phyloP scores from a whole-genome alignment of 2,888 invertebrate species.

The Erannis defoliaria region DNA sequence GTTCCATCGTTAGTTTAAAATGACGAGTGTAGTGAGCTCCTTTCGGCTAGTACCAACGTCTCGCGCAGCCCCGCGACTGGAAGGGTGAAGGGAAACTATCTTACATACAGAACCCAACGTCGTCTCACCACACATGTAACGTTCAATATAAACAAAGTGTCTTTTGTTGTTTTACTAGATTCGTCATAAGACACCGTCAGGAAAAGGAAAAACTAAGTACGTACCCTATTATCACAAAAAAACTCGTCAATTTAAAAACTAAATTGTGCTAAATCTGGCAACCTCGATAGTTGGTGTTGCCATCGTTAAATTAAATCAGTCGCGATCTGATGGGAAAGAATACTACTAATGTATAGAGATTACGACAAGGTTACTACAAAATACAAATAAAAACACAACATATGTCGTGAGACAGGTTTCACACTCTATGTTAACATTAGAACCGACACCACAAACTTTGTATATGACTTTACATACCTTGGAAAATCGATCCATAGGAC shows the following conservation, averaged over 20 bases:
- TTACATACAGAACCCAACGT: constrained; percentile 74
- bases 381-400: constrained; percentile 74
- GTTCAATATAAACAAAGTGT: constrained; percentile 67
- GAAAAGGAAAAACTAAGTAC: constrained; percentile 66
- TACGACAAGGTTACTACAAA: constrained; percentile 58
- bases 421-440: constrained; percentile 50
- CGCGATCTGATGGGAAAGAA: constrained; percentile 82
- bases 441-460: constrained; percentile 46
- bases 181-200: constrained; percentile 52
- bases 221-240: constrained; percentile 84
- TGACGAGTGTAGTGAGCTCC: too few relatives aligned
- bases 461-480: constrained; percentile 25
- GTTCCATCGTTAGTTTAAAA: too few relatives aligned
- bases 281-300: constrained; percentile 57
- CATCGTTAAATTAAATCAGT: constrained; percentile 60
- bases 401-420: constrained; percentile 84
- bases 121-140: constrained; percentile 87
- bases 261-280: constrained; percentile 77
- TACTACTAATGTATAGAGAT: constrained; percentile 55
- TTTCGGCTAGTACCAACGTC: too few relatives aligned
- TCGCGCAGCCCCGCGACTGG: too few relatives aligned
- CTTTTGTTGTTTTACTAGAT: constrained; percentile 55
- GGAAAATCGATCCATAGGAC: neutral
- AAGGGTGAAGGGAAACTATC: constrained; percentile 68
- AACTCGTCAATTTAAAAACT: constrained; percentile 70